These are phyloP conservation scores for Melanotus villosus DNA, from an alignment of 2,888 invertebrate species.

Conservation along the genomic window DNA sequence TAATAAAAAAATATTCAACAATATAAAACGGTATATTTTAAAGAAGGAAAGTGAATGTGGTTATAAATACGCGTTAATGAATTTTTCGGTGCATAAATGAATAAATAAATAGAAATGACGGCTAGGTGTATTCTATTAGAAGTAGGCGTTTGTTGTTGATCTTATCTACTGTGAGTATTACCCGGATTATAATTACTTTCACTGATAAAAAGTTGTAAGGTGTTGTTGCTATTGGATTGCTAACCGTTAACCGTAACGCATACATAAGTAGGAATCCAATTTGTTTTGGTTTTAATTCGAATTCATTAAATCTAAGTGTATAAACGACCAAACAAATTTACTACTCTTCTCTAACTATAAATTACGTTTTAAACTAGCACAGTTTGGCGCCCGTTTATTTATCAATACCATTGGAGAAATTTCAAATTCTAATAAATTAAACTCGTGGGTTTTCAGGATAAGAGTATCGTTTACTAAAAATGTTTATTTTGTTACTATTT, in stretches of 20 bases:
- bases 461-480: too few relatives aligned
- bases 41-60: constrained; percentile 6
- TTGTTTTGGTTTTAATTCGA: background rate
- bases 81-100: constrained; percentile 20
- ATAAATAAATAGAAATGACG: constrained; percentile 5
- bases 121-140: constrained; percentile 4
- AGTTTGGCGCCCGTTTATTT: too few relatives aligned
- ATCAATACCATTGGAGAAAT: too few relatives aligned
- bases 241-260: background rate
- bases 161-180: constrained; percentile 11
- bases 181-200: constrained; percentile 17
- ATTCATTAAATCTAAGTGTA: background rate
- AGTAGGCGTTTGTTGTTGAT: constrained; percentile 13
- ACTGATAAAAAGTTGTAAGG: background rate
- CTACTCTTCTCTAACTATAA: too few relatives aligned
- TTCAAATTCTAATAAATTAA: too few relatives aligned
- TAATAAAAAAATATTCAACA: background rate
- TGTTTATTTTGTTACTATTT: too few relatives aligned
- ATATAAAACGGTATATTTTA: background rate
- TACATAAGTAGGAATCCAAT: background rate
- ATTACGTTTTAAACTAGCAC: too few relatives aligned
- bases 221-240: background rate
- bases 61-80: constrained; percentile 8
- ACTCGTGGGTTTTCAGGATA: too few relatives aligned
- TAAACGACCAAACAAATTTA: background rate